A percentile compares a stretch with the other conserved stretches of the same genome.
phyloP scores from a whole-genome alignment of 2,113 vertebrate genomes.

The Rhombomys opimus region DNA sequence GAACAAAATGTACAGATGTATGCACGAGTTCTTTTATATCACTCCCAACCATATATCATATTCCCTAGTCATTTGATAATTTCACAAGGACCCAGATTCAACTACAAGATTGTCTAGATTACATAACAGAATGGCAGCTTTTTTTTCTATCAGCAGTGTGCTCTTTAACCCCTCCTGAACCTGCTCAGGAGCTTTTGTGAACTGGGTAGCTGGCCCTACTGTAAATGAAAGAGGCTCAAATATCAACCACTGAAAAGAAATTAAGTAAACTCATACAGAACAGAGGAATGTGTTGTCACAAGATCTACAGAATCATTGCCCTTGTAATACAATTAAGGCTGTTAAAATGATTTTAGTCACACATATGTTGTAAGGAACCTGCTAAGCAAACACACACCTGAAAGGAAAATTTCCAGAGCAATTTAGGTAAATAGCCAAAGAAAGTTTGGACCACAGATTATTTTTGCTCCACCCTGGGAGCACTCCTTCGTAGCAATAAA shows the following conservation, averaged over 20 bases:
- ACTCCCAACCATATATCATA: slow-evolving; percentile 55
- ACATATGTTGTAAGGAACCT: slow-evolving; percentile 59
- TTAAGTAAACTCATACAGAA: slow-evolving; percentile 73
- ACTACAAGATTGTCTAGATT: slow-evolving; percentile 60
- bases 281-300: slow-evolving; percentile 77
- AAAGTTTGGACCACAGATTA: slow-evolving; percentile 51
- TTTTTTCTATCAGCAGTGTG: slow-evolving; percentile 37
- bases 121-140: slow-evolving; percentile 60
- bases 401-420: slow-evolving; percentile 72
- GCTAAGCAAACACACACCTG: slow-evolving; percentile 72
- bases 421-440: slow-evolving; percentile 40
- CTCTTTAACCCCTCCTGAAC: slow-evolving; percentile 78
- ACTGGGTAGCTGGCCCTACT: slow-evolving; percentile 60
- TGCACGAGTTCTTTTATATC: slow-evolving; percentile 59
- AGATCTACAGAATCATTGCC: slow-evolving; percentile 70
- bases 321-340: slow-evolving; percentile 69
- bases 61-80: slow-evolving; percentile 71
- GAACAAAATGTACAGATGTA: slow-evolving; percentile 51
- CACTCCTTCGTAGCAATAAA: slow-evolving; percentile 55
- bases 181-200: slow-evolving; percentile 64
- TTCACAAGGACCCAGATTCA: slow-evolving; percentile 70
- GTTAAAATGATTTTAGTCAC: slow-evolving; percentile 81
- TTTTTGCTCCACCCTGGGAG: slow-evolving; percentile 49
- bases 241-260: slow-evolving; percentile 80
- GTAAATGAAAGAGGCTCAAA: slow-evolving; percentile 78